Evolutionary conservation across 2,797 vertebrate genomes (phyloP).

Genomic region (Fundulus diaphanus): DNA sequence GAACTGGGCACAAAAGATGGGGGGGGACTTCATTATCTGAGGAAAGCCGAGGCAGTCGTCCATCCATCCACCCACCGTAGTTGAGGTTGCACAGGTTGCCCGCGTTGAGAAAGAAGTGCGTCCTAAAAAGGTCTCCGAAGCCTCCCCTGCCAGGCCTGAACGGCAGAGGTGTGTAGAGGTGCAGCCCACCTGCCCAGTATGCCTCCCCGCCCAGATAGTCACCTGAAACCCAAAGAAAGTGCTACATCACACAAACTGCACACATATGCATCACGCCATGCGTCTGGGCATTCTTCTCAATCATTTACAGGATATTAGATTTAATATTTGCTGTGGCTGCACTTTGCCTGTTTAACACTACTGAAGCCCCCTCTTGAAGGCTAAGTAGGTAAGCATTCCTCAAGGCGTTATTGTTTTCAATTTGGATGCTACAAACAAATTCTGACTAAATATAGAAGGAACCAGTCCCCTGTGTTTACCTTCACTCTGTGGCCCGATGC

Average conservation of each 20-base stretch:
- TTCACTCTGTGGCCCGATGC: conserved; percentile 97
- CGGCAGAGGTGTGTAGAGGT: conserved; percentile 94
- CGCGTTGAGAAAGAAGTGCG: conserved; percentile 96
- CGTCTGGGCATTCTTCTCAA: too few species aligned
- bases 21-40: background rate
- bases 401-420: background rate
- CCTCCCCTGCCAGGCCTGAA: conserved; percentile 93
- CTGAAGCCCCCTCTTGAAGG: too few species aligned
- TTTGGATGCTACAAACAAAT: too few species aligned
- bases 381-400: too few species aligned
- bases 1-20: background rate
- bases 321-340: background rate
- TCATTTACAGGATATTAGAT: too few species aligned
- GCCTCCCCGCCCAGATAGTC: conserved; percentile 96
- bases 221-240: conserved; percentile 73
- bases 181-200: conserved; percentile 94
- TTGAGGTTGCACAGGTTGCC: conserved; percentile 97
- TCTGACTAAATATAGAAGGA: too few species aligned
- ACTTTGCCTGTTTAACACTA: too few species aligned
- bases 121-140: conserved; percentile 95
- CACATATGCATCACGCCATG: background rate
- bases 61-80: conserved; percentile 83
- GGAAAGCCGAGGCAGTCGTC: background rate
- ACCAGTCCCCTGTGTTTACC: conserved; percentile 72
- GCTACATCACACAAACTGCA: background rate